Evolutionary conservation across 23 tunicate genomes (phyloP).

Genomic region (Clavelina lepadiformis): DNA sequence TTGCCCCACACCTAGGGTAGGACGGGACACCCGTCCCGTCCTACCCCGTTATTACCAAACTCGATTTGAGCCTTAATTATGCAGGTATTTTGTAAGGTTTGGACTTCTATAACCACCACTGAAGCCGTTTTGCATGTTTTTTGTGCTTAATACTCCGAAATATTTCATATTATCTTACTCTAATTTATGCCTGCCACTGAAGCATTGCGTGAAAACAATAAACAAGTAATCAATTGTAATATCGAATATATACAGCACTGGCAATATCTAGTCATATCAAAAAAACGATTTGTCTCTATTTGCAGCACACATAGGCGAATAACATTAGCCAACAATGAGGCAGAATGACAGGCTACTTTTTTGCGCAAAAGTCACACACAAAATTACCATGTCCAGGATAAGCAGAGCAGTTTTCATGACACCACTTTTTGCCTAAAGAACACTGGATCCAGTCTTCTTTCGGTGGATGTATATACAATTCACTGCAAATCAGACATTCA

Average conservation of each 20-base stretch:
- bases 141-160: neutral
- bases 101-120: neutral
- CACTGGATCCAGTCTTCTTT: conserved; percentile 24
- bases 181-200: neutral
- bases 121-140: neutral
- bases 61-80: neutral
- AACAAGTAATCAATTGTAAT: neutral
- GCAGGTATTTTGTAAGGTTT: neutral
- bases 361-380: conserved; percentile 11
- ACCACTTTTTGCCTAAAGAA: conserved; percentile 8
- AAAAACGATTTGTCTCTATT: no score
- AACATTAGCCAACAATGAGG: neutral
- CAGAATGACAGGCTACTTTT: neutral
- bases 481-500: conserved; percentile 2
- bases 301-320: no score
- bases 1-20: conserved; percentile 14
- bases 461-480: conserved; percentile 6
- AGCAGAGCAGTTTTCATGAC: conserved; percentile 23
- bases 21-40: conserved; percentile 2
- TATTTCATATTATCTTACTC: neutral
- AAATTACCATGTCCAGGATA: neutral
- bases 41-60: conserved; percentile 1
- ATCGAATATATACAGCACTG: neutral
- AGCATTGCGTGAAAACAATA: conserved; percentile 1
- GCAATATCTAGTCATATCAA: neutral